phyloP scores from a whole-genome alignment of 2,888 invertebrate genomes.

The Dysmachus trigonus region DNA sequence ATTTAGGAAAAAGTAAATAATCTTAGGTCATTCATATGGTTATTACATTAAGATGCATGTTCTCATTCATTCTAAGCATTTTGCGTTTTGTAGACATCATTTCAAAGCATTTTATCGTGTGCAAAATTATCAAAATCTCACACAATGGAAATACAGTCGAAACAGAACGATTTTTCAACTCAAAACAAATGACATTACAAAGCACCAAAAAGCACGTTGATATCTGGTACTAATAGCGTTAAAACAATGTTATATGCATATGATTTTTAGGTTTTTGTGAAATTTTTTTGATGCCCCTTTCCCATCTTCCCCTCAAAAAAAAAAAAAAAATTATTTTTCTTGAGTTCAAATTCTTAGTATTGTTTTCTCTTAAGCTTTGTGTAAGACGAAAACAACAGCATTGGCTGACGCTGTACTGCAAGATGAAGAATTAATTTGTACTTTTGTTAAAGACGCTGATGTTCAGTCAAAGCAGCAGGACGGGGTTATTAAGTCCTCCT shows the following conservation, averaged over 20 bases:
- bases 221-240: not conserved
- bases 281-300: not conserved
- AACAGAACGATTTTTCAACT: conserved; percentile 50
- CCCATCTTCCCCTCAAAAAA: not conserved
- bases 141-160: not conserved
- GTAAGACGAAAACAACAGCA: conserved; percentile 34
- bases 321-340: not conserved
- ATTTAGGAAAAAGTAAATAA: not conserved
- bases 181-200: conserved; percentile 52
- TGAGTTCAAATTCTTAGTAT: conserved; percentile 8
- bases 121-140: conserved; percentile 24
- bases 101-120: conserved; percentile 52
- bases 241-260: not conserved
- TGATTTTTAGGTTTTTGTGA: not conserved
- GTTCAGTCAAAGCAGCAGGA: not conserved
- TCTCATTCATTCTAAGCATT: not conserved
- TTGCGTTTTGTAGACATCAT: not conserved
- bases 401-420: conserved; percentile 35
- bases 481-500: not conserved
- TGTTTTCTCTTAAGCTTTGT: conserved; percentile 19
- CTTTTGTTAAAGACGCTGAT: conserved; percentile 16
- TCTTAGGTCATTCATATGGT: not conserved
- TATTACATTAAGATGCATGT: not conserved
- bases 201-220: not conserved
- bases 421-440: conserved; percentile 30